Conservation (phyloP, 2,113 vertebrate species). For the Tetrao urogallus region DNA sequence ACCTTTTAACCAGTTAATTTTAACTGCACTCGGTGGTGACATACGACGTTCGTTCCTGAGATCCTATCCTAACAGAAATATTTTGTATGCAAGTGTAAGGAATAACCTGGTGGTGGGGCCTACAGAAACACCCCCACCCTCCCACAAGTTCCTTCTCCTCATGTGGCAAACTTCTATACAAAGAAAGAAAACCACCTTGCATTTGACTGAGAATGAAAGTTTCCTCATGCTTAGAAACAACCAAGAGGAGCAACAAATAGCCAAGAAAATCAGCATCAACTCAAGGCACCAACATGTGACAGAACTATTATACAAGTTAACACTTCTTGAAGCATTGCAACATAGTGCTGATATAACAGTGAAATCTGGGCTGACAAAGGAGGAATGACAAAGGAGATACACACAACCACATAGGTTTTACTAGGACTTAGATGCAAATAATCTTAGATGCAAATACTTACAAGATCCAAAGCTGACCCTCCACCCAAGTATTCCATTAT, state of each 20-base stretch:
- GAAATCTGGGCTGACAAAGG: background rate
- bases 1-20: slow-evolving; percentile 18
- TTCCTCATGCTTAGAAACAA: background rate
- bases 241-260: background rate
- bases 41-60: background rate
- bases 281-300: background rate
- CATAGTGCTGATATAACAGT: background rate
- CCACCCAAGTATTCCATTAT: slow-evolving; percentile 86
- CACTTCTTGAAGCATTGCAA: background rate
- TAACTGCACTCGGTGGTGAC: slow-evolving; percentile 16
- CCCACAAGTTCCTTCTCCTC: background rate
- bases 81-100: background rate
- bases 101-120: background rate
- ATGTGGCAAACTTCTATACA: background rate
- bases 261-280: background rate
- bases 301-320: background rate
- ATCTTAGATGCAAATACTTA: slow-evolving; percentile 68
- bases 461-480: slow-evolving; percentile 83
- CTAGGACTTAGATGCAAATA: background rate
- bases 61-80: slow-evolving; percentile 24
- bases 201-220: background rate
- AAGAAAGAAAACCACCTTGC: background rate
- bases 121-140: background rate
- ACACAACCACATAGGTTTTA: background rate
- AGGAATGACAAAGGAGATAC: background rate